Evolutionary conservation across 1,140 invertebrate species (phyloP).

Genomic region (Mycetomoellerius zeteki): DNA sequence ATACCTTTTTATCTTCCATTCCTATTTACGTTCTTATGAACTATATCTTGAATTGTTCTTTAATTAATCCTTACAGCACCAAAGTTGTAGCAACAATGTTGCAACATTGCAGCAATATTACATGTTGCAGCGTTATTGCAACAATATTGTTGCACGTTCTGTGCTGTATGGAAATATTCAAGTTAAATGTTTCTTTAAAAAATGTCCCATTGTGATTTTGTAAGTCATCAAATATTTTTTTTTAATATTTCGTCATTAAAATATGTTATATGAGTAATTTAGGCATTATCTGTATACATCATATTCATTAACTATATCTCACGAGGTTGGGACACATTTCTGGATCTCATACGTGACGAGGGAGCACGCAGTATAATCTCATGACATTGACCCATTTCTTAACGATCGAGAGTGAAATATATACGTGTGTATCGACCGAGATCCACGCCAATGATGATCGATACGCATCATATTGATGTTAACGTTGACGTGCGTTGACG

Average conservation of each 20-base stretch:
- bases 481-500: conserved; percentile 32
- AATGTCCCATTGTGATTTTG: too few species aligned
- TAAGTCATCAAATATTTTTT: too few species aligned
- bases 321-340: conserved; percentile 40
- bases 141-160: too few species aligned
- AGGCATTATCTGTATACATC: background rate
- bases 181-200: too few species aligned
- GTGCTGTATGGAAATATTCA: too few species aligned
- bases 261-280: background rate
- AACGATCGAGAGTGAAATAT: conserved; percentile 73
- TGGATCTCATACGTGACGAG: conserved; percentile 29
- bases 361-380: conserved; percentile 44
- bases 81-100: too few species aligned
- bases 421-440: conserved; percentile 1
- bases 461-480: conserved; percentile 44
- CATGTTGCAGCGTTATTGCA: too few species aligned
- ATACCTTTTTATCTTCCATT: too few species aligned
- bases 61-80: too few species aligned
- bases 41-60: too few species aligned
- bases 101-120: too few species aligned
- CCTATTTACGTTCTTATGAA: too few species aligned
- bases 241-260: background rate
- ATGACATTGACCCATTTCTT: conserved; percentile 81
- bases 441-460: conserved; percentile 53
- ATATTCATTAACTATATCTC: conserved; percentile 1